Evolutionary conservation across 2,113 vertebrate genomes (phyloP), one percentile per base, ranked within the genome.

Genomic region (Rhinogobius similis): DNA sequence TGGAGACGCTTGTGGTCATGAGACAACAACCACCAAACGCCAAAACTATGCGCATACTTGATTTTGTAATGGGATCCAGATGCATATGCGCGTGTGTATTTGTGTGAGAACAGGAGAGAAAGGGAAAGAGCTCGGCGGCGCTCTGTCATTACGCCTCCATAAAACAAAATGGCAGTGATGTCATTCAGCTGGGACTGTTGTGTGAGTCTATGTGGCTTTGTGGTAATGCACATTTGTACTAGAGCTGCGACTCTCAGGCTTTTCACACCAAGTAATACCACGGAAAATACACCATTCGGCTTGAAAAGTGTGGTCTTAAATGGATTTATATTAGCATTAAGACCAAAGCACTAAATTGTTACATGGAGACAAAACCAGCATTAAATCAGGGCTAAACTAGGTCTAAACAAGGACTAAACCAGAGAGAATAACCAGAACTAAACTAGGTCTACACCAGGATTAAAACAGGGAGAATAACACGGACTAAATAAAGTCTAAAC

Each of bases 111-210:
- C 11, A 44, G 27, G 43, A 53, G 68, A 73, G 50, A 65, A 23
- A 67, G 59, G 65, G 68, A 58, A 71, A 61, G 56, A 63, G 59
- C 78, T 38, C 58, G 66, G 77, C 62, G 75, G 68, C 73, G 73
- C 83, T 88, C 85, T 91, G 86, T 89, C 84, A 91, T 90, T 89
- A 90, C 81, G 84, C 86, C 86, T 84, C 81, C 88, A 86, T 88
- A 79, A 82, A 87, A 86, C 82, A 83, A 87, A 88, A 86, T 78
- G 74, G 78, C 82, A 73, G 64, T 90, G 87, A 90, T 88, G 89
- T 91, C 90, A 91, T 86, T 84, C 76, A 59, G 75, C 59, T 68
- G 68, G 48, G 50, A 29, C 52, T 76, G 68, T 29, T 77, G 44
- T 77, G 10, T 41, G 67, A 52, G 20, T 55, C 69, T 67, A 39